phyloP scores from a whole-genome alignment of 2,113 vertebrate species.

The Crypturellus undulatus region DNA sequence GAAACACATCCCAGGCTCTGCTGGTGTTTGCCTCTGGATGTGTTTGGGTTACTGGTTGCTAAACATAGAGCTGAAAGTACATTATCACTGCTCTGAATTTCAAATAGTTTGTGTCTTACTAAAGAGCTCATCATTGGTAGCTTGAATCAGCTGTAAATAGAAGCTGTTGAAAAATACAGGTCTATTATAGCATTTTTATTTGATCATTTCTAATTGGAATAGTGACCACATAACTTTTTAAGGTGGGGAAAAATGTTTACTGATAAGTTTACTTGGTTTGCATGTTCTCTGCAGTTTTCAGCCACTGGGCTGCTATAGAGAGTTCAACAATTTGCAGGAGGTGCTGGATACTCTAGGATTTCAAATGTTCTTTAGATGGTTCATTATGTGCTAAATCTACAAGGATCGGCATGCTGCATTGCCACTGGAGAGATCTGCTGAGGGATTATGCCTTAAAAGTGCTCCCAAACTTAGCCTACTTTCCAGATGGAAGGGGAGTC shows the following conservation, averaged over 20 bases:
- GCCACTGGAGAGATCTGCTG: background rate
- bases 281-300: background rate
- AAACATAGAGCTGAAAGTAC: constrained; percentile 44
- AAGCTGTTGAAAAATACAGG: background rate
- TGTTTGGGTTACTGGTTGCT: background rate
- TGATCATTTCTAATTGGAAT: background rate
- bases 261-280: background rate
- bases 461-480: background rate
- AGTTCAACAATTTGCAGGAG: background rate
- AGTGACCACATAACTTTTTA: background rate
- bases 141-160: constrained; percentile 19
- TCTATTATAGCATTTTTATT: constrained; percentile 1
- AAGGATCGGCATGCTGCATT: background rate
- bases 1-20: background rate
- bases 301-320: background rate
- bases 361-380: background rate
- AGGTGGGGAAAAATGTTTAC: background rate
- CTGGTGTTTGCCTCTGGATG: background rate
- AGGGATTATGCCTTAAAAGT: background rate
- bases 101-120: constrained; percentile 42
- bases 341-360: background rate
- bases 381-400: background rate
- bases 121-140: background rate
- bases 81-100: background rate
- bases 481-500: background rate